Evolutionary conservation across 2,797 vertebrate species (phyloP).

Genomic region (Chaenodraco wilsoni): DNA sequence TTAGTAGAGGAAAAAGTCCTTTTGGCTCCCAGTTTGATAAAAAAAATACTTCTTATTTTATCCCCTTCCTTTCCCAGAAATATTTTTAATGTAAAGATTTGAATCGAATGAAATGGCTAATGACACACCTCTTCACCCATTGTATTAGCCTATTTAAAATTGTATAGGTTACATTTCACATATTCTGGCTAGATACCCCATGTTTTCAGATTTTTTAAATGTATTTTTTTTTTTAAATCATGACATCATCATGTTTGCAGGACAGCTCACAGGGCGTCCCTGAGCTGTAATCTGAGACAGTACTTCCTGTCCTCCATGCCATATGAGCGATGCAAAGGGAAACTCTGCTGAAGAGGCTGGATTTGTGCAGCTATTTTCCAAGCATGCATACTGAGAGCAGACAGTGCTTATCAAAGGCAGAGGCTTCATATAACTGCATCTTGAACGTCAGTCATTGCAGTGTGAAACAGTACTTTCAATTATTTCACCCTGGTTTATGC

Average conservation of each 20-base stretch:
- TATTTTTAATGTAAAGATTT: neutral
- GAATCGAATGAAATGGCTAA: neutral
- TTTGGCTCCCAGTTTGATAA: neutral
- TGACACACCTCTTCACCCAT: neutral
- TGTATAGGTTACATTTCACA: neutral
- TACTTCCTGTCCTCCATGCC: slow-evolving; percentile 34
- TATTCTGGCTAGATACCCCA: neutral
- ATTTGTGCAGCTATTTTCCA: slow-evolving; percentile 11
- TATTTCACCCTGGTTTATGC: neutral
- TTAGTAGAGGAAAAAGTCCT: too few relatives aligned
- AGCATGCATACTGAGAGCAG: neutral
- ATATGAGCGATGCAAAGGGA: slow-evolving; percentile 17
- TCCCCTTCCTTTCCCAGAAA: neutral
- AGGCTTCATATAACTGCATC: neutral
- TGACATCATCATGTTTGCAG: slow-evolving; percentile 29
- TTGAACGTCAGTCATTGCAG: neutral
- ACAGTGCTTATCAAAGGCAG: neutral
- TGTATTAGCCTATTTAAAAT: too few relatives aligned
- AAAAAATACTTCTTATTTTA: neutral
- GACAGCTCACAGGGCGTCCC: slow-evolving; percentile 1
- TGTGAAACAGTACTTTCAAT: neutral
- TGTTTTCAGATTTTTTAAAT: neutral
- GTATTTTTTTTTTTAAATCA: neutral
- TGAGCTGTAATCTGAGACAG: slow-evolving; percentile 43
- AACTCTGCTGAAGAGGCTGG: slow-evolving; percentile 34